Evolutionary conservation across 2,888 invertebrate species (phyloP).

Genomic region (Neoscelio sp.): DNA sequence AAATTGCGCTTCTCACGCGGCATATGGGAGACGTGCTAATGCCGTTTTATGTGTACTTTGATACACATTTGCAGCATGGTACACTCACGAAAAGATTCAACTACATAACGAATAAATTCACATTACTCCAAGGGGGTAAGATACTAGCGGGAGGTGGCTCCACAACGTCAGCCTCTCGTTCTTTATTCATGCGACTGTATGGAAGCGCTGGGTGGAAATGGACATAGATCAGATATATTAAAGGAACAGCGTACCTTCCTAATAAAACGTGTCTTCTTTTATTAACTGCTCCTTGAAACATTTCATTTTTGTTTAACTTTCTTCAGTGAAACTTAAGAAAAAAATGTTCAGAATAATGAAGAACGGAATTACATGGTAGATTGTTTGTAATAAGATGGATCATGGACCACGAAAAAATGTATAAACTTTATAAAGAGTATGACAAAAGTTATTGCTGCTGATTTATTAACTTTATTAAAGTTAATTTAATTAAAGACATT

Average conservation of each 20-base stretch:
- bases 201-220: constrained; percentile 4
- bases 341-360: too few relatives aligned
- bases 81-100: constrained; percentile 40
- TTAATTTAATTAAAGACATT: too few relatives aligned
- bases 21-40: constrained; percentile 80
- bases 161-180: constrained; percentile 34
- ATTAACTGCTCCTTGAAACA: background rate
- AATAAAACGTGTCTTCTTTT: background rate
- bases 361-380: too few relatives aligned
- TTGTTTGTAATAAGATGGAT: too few relatives aligned
- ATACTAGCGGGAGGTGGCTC: constrained; percentile 7
- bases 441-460: too few relatives aligned
- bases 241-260: background rate
- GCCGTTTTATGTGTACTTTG: constrained; percentile 79
- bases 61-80: constrained; percentile 80
- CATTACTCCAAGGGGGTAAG: constrained; percentile 48
- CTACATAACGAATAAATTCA: constrained; percentile 18
- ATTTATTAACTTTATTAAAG: too few relatives aligned
- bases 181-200: constrained; percentile 51
- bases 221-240: constrained; percentile 25
- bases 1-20: constrained; percentile 71
- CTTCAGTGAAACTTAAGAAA: too few relatives aligned
- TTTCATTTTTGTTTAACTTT: too few relatives aligned
- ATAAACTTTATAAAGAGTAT: too few relatives aligned
- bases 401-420: too few relatives aligned